phyloP scores from a whole-genome alignment of 2,888 invertebrate genomes.

The Linyphia triangularis region DNA sequence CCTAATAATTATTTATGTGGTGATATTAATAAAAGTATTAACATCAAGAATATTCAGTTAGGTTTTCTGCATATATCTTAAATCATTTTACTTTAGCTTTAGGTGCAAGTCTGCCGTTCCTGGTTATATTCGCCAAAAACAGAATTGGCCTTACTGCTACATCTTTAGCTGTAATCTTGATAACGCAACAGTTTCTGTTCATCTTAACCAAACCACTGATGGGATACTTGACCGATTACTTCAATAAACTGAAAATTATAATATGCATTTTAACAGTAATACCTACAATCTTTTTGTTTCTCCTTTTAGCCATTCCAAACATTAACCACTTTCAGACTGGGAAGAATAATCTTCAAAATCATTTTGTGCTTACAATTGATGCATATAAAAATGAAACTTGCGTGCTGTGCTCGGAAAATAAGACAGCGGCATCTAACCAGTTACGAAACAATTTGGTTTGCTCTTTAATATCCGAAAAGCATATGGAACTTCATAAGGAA shows the following conservation, averaged over 20 bases:
- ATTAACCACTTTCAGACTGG: neutral
- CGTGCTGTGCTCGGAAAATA: neutral
- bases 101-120: conserved; percentile 13
- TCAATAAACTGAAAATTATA: conserved; percentile 47
- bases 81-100: conserved; percentile 7
- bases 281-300: conserved; percentile 7
- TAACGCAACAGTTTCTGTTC: conserved; percentile 10
- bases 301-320: conserved; percentile 1
- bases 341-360: neutral
- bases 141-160: conserved; percentile 25
- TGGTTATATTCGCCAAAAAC: conserved; percentile 13
- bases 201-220: conserved; percentile 40
- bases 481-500: neutral
- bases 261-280: conserved; percentile 16
- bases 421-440: neutral
- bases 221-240: conserved; percentile 37
- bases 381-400: neutral
- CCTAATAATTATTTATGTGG: neutral
- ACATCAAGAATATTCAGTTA: neutral
- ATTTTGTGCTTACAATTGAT: neutral
- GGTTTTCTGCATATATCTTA: neutral
- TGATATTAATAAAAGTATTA: too few species aligned
- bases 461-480: neutral
- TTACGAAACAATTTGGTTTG: neutral
- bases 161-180: conserved; percentile 9